Percentiles rank a stretch among this genome's conserved stretches.
Conservation (phyloP, 2,113 vertebrate genomes). For the Aegithalos caudatus region DNA sequence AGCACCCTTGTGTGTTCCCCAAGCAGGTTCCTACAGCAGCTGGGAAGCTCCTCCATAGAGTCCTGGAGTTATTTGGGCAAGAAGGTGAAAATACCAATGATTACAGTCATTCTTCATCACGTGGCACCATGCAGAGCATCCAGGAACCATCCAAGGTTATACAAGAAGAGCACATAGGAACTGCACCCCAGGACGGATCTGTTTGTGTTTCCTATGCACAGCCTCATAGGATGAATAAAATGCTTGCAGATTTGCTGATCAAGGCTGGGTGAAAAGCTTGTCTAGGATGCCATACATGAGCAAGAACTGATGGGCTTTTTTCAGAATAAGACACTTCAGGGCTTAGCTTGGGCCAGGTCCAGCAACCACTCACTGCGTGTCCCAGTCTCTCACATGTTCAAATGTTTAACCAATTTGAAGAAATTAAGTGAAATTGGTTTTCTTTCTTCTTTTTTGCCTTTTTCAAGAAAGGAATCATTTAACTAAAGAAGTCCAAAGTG, state of each 20-base stretch:
- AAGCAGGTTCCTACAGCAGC: background rate
- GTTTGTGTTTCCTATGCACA: background rate
- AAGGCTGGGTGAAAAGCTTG: background rate
- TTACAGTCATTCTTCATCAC: background rate
- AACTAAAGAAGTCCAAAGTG: background rate
- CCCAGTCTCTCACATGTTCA: background rate
- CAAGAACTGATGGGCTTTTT: background rate
- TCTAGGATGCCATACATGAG: background rate
- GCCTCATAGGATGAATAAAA: background rate
- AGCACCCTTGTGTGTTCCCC: background rate
- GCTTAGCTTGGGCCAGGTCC: background rate
- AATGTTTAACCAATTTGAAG: background rate
- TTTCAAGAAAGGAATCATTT: background rate
- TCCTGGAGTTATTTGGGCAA: background rate
- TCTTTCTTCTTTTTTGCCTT: background rate
- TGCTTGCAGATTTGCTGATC: background rate
- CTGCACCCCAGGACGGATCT: background rate
- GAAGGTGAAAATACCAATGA: background rate
- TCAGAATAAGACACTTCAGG: background rate
- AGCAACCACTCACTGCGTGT: rapidly evolving
- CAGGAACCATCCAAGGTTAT: background rate
- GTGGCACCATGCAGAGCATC: background rate
- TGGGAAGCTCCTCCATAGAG: background rate
- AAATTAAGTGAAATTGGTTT: background rate
- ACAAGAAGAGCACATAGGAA: background rate